A percentile compares a stretch with the other conserved stretches of the same genome.
Conservation (phyloP, 2,113 vertebrate genomes). For the Pangasianodon hypophthalmus region DNA sequence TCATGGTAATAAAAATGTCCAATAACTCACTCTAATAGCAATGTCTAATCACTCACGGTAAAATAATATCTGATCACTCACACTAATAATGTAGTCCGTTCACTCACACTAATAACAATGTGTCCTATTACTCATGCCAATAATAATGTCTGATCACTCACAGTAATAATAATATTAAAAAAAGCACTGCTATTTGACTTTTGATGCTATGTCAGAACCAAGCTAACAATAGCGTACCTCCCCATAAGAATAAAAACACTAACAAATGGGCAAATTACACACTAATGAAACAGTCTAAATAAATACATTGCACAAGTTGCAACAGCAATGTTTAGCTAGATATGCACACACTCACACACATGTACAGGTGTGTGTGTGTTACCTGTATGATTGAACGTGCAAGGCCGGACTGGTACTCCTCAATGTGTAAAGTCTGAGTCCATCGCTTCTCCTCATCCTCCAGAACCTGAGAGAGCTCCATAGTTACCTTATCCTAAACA, state of each 20-base stretch:
- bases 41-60: background rate
- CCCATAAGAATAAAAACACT: background rate
- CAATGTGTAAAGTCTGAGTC: conserved; percentile 74
- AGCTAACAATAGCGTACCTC: background rate
- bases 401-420: conserved; percentile 75
- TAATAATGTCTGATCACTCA: background rate
- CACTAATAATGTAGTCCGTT: too few relatives aligned
- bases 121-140: background rate
- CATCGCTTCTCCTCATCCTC: conserved; percentile 77
- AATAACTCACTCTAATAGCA: too few relatives aligned
- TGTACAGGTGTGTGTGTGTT: conserved; percentile 1
- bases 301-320: background rate
- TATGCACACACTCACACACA: background rate
- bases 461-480: conserved; percentile 72
- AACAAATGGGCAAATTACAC: background rate
- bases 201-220: background rate
- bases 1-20: background rate
- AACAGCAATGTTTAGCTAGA: background rate
- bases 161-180: too few relatives aligned
- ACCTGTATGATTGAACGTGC: conserved; percentile 78
- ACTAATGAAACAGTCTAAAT: background rate
- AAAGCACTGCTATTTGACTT: background rate
- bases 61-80: too few relatives aligned
- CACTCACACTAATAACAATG: too few relatives aligned
- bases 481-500: conserved; percentile 72